Percentiles rank a stretch among this genome's conserved stretches.
Conservation (phyloP, 2,113 vertebrate species). For the Desmodus rotundus region DNA sequence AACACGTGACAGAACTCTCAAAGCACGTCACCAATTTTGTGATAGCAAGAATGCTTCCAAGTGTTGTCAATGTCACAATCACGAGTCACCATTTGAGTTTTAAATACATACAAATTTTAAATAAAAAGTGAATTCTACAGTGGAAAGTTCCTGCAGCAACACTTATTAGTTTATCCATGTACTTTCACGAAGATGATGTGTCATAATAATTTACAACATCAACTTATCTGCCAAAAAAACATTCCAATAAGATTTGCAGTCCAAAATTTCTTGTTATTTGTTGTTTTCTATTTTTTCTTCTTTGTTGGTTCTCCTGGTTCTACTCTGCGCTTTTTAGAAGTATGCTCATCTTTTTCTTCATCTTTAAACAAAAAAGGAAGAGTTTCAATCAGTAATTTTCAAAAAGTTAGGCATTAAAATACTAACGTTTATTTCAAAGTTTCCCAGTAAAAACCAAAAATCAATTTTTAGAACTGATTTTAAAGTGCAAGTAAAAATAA, state of each 20-base stretch:
- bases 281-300: slow-evolving; percentile 83
- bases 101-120: slow-evolving; percentile 69
- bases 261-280: not conserved
- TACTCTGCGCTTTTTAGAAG: slow-evolving; percentile 90
- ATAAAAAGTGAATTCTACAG: slow-evolving; percentile 71
- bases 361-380: slow-evolving; percentile 82
- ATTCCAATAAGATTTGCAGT: slow-evolving; percentile 17
- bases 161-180: slow-evolving; percentile 52
- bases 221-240: slow-evolving; percentile 17
- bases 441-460: not conserved
- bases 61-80: slow-evolving; percentile 64
- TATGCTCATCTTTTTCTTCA: slow-evolving; percentile 82
- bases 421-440: not conserved
- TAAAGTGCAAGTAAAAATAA: slow-evolving; percentile 35
- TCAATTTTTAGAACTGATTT: slow-evolving; percentile 34
- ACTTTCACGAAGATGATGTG: slow-evolving; percentile 73
- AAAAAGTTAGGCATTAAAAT: slow-evolving; percentile 12
- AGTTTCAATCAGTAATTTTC: slow-evolving; percentile 66
- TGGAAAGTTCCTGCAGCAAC: slow-evolving; percentile 59
- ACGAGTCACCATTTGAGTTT: slow-evolving; percentile 61
- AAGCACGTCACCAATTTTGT: slow-evolving; percentile 65
- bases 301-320: slow-evolving; percentile 90
- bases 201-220: slow-evolving; percentile 65
- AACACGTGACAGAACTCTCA: slow-evolving; percentile 65
- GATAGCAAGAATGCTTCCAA: slow-evolving; percentile 71